Evolutionary conservation across 2,797 vertebrate species (phyloP), one percentile per base, ranked within the genome.

Genomic region (Lepus oiostolus): DNA sequence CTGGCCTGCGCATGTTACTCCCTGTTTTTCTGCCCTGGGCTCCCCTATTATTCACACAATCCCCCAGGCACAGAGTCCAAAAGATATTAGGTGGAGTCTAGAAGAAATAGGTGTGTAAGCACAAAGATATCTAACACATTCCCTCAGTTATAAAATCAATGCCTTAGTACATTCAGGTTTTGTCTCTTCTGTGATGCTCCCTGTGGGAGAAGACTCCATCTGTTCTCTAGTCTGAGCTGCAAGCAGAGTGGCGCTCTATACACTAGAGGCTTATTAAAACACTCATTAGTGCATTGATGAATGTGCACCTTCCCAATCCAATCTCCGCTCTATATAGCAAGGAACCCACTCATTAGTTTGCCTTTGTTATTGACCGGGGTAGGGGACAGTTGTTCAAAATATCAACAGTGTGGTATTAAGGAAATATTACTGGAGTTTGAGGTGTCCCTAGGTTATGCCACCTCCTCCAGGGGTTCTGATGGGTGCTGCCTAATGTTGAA

Each of bases 91-190:
- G 72, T 88, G 62, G 50, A 88, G 6, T 87, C 52, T 74, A 47
- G 5, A 96, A 94, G 76, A 95, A 93, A 91, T 81, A 80, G 77
- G 32, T 90, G 32, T 72, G 52, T 65, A 80, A 89, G 54, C 75
- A 96, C 32, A 94, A 93, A 94, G 62, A 88, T 93, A 94, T 77
- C 63, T 91, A 95, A 90, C 42, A 70, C 50, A 93, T 89, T 95
- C 68, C 52, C 30, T 89, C 54, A 68, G 38, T 83, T 86, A n/a
- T 24, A 90, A 95, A 91, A 96, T 83, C 75, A 90, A 92, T 75
- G 81, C 38, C 0, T 0, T 32, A 92, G 88, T 94, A 88, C 77
- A 86, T 93, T 96, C 82, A 60, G 32, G 85, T 91, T 92, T 93
- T 68, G 38, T 80, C 58, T 96, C 50, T 67, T 91, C 58, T 62